Base-by-base conservation (phyloP, 2,888 invertebrate species). In the Vanessa cardui region DNA sequence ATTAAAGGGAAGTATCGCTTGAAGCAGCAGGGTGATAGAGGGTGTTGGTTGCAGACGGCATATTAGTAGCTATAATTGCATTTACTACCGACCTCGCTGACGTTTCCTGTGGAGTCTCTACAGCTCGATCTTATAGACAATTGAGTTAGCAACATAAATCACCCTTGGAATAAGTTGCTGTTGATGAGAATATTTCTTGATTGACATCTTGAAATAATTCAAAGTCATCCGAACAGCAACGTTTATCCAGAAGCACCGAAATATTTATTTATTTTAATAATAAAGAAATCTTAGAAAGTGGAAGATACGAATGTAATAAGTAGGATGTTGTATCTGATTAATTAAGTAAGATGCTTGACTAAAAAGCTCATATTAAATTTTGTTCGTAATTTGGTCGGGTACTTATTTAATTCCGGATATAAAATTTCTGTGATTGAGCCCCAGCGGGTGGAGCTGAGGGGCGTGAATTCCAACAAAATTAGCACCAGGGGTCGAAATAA, bases 391-490 rank as follows among this genome's bases (percentile, higher is more conserved):
- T 87, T 88, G 85, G 86, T 83, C 78, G 87, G 90, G 86, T 92
- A 92, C 93, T 93, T 93, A 93, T 93, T 93, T 92, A 92, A 93
- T 93, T 93, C 93, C 88, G 92, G 92, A 93, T 92, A 93, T 93
- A 92, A 92, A 92, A 93, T 93, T 91, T 93, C 92, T 90, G 91
- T 93, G 93, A 93, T 93, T 93, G 93, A 93, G 91, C 87, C 89
- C 88, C 89, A 87, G 86, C 92, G 89, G 91, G 90, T 81, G 89
- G 88, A 86, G 87, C 82, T 82, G 87, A 89, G 90, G 93, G 93
- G 93, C 93, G 93, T 92, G 93, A 93, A 93, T 93, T 93, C 93
- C 93, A 89, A 91, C 92, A 90, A 93, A 93, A 93, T 93, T 93
- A 93, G 93, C 93, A 92, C 93, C 90, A 91, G 93, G 93, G 92